Percentiles rank a stretch among this genome's conserved stretches.
These are phyloP conservation scores for Colletes gigas DNA, from an alignment of 1,140 invertebrate genomes.

Conservation along the genomic window DNA sequence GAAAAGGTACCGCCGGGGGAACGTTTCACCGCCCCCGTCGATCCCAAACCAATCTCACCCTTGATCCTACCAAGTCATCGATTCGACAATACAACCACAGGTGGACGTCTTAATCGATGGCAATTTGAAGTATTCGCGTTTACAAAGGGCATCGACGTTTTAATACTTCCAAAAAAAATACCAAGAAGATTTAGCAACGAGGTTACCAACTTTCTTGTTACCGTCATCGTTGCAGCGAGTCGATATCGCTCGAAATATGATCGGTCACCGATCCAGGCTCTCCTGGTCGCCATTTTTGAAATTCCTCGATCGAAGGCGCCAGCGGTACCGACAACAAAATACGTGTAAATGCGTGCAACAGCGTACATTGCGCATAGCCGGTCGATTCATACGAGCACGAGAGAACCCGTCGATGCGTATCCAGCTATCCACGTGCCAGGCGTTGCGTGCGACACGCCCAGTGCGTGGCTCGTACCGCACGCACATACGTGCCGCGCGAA, in stretches of 20 bases:
- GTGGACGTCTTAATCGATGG: no score
- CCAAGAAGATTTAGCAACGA: no score
- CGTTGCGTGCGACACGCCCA: slow-evolving; percentile 70
- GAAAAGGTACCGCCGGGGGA: neutral
- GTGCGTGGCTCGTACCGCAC: slow-evolving; percentile 67
- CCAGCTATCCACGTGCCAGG: slow-evolving; percentile 70
- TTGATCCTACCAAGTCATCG: no score
- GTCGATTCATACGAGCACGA: slow-evolving; percentile 45
- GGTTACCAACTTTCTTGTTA: no score
- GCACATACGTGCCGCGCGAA: slow-evolving; percentile 64
- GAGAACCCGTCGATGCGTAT: slow-evolving; percentile 62
- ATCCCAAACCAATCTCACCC: no score
- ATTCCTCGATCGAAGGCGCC: neutral
- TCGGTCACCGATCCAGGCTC: neutral
- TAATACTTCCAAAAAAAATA: no score
- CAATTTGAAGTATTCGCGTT: no score
- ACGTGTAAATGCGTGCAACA: slow-evolving; percentile 39
- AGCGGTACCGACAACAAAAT: slow-evolving; percentile 1
- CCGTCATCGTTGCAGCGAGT: no score
- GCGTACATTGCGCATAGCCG: slow-evolving; percentile 33
- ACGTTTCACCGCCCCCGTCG: slow-evolving; percentile 3
- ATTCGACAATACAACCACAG: no score
- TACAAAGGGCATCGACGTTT: no score
- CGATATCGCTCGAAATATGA: neutral
- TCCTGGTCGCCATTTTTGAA: neutral